These are phyloP conservation scores for rabbit (Oryctolagus cuniculus) DNA, from an alignment of 2,113 vertebrate genomes.

Conservation along the genomic window DNA sequence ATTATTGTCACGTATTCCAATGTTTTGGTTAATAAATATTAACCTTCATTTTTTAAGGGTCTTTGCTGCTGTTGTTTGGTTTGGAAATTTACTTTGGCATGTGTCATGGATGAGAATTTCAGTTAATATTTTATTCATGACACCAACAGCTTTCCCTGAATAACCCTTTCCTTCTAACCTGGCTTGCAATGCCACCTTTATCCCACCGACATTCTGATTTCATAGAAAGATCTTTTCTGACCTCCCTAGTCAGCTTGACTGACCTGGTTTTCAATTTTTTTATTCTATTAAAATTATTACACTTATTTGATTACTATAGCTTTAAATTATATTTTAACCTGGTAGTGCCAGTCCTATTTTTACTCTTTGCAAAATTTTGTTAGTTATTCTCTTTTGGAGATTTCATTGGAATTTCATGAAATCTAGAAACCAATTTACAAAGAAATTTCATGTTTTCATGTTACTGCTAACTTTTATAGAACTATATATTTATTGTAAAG, in stretches of 20 bases:
- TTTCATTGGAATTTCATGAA: constrained; percentile 1
- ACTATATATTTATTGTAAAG: background rate
- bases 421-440: background rate
- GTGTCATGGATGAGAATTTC: background rate
- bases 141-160: background rate
- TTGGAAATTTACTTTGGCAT: background rate
- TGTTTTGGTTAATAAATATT: background rate
- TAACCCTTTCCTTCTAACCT: background rate
- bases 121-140: background rate
- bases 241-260: background rate
- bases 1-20: background rate
- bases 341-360: background rate
- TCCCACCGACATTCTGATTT: background rate
- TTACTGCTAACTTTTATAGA: background rate
- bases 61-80: background rate
- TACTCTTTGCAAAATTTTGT: background rate
- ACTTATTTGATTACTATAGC: background rate
- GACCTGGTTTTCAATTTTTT: background rate
- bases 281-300: background rate
- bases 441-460: background rate
- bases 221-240: background rate
- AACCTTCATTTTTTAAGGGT: background rate
- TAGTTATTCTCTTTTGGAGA: background rate
- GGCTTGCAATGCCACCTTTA: background rate
- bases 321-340: constrained; percentile 46